A percentile compares a stretch with the other conserved stretches of the same genome.
phyloP scores from a whole-genome alignment of 1,140 invertebrate genomes.

The Holcopasites calliopsidis region DNA sequence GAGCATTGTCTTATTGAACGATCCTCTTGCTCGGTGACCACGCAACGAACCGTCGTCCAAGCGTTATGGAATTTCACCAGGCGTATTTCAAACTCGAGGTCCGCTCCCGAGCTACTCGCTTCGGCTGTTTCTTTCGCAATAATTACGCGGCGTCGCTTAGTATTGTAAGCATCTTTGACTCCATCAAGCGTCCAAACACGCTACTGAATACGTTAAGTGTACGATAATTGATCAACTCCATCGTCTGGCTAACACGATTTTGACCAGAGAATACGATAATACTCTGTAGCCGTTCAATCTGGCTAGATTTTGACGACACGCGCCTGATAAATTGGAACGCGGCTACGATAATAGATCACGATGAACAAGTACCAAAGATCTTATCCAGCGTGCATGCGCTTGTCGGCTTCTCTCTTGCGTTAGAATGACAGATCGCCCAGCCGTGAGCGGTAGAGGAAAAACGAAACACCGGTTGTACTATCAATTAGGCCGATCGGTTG shows the following conservation, averaged over 20 bases:
- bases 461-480: constrained; percentile 41
- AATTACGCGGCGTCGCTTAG: neutral
- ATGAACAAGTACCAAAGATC: constrained; percentile 38
- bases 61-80: constrained; percentile 6
- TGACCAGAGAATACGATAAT: neutral
- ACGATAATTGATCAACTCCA: neutral
- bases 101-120: neutral
- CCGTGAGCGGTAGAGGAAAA: constrained; percentile 13
- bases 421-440: constrained; percentile 39
- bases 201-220: neutral
- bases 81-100: constrained; percentile 3
- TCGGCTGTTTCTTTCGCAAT: neutral
- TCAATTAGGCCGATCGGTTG: constrained; percentile 43
- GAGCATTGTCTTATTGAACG: neutral
- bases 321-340: constrained; percentile 42
- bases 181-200: too few relatives aligned
- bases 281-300: neutral
- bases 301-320: constrained; percentile 30
- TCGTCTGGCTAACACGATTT: neutral
- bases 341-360: constrained; percentile 50
- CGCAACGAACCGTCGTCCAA: constrained; percentile 8
- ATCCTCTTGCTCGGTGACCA: constrained; percentile 13
- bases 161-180: neutral
- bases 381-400: constrained; percentile 47
- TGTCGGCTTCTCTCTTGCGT: constrained; percentile 32